Evolutionary conservation across 2,888 invertebrate species (phyloP).

Genomic region (Gymnosoma rotundatum): DNA sequence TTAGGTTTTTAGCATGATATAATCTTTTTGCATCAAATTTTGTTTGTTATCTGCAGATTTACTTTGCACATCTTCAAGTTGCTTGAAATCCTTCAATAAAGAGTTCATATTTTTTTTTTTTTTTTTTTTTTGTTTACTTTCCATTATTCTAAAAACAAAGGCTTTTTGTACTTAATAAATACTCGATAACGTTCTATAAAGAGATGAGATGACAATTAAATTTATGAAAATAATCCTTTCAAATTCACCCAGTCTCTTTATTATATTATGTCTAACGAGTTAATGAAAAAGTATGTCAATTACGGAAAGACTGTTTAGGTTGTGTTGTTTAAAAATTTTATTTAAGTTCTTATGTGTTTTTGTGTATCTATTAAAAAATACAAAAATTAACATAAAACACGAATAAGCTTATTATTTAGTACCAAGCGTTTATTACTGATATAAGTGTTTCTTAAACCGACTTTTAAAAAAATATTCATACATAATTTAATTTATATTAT

Average conservation of each 20-base stretch:
- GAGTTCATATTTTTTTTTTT: slow-evolving; percentile 9
- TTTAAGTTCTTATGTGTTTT: no score
- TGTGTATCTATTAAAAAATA: no score
- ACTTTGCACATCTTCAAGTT: not conserved
- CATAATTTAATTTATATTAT: no score
- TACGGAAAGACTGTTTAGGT: not conserved
- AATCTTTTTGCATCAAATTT: slow-evolving; percentile 30
- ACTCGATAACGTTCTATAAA: slow-evolving; percentile 18
- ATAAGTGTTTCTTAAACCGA: no score
- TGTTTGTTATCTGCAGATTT: not conserved
- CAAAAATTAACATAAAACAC: no score
- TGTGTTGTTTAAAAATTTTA: not conserved
- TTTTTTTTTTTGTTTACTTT: slow-evolving; percentile 7
- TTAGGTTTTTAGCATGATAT: slow-evolving; percentile 8
- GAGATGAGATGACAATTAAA: slow-evolving; percentile 16
- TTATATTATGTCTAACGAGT: slow-evolving; percentile 36
- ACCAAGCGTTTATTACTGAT: no score
- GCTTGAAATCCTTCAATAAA: slow-evolving; percentile 29
- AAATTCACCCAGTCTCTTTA: slow-evolving; percentile 8
- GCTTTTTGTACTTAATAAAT: not conserved
- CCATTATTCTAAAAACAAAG: not conserved
- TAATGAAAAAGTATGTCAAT: slow-evolving; percentile 62
- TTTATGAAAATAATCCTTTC: slow-evolving; percentile 6
- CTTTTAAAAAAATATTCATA: no score
- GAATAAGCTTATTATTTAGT: no score